Evolutionary conservation across 2,888 invertebrate species (phyloP).

Genomic region (Neoascia interrupta): DNA sequence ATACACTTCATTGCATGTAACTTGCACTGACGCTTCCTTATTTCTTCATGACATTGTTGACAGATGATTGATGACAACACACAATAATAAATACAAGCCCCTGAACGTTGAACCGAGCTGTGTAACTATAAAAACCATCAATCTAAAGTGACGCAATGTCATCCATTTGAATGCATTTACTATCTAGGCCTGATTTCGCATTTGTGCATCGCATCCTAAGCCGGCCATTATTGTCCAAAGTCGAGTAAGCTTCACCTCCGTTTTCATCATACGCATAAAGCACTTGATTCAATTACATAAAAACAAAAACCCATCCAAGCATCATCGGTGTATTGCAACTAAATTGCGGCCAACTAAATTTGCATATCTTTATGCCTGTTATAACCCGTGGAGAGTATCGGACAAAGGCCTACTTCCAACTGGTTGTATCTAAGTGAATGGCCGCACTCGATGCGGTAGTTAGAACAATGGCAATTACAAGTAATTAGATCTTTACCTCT

Average conservation of each 20-base stretch:
- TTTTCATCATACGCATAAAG: conserved; percentile 2
- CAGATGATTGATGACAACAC: no score
- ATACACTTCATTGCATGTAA: no score
- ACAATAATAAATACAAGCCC: no score
- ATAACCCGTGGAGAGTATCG: no score
- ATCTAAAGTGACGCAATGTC: conserved; percentile 21
- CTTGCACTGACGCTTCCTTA: not conserved
- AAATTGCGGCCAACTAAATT: conserved; percentile 38
- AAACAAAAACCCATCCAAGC: not conserved
- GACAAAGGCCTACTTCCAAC: no score
- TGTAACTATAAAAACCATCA: not conserved
- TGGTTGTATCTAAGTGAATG: no score
- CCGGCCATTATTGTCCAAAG: not conserved
- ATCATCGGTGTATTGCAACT: conserved; percentile 3
- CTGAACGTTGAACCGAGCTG: no score
- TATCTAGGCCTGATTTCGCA: no score
- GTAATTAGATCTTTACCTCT: conserved; percentile 1
- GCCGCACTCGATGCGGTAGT: no score
- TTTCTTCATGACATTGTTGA: not conserved
- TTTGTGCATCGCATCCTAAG: not conserved
- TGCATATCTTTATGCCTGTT: conserved; percentile 33
- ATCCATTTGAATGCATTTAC: conserved; percentile 25
- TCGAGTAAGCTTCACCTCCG: not conserved
- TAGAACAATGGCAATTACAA: conserved; percentile 1
- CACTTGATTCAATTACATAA: conserved; percentile 29